These are phyloP conservation scores for Geotrupes spiniger DNA, from an alignment of 2,888 invertebrate species.

Conservation along the genomic window DNA sequence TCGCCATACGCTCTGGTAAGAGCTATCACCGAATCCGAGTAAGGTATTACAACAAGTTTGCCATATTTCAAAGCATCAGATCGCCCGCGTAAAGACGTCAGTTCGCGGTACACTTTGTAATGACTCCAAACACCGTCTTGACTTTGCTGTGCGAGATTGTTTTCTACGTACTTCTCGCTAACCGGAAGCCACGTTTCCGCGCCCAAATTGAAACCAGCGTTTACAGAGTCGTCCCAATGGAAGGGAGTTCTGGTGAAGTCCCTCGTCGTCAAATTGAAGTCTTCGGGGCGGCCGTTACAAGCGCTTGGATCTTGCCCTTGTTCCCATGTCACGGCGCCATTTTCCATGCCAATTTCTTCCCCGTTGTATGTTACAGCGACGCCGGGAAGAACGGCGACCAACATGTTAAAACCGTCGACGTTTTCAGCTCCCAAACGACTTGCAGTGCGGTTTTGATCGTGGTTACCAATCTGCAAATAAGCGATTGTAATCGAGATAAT, in stretches of 20 bases:
- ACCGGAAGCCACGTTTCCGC: conserved; percentile 67
- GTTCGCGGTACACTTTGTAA: conserved; percentile 60
- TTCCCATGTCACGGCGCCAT: conserved; percentile 54
- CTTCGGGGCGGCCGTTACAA: conserved; percentile 55
- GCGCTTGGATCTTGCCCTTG: conserved; percentile 58
- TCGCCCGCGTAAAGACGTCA: conserved; percentile 56
- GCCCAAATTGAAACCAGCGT: conserved; percentile 56
- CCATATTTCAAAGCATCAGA: conserved; percentile 54
- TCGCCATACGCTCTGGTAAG: background rate
- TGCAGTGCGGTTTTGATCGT: conserved; percentile 70
- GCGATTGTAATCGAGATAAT: too few species aligned
- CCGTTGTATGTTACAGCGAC: conserved; percentile 85
- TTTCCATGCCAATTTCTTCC: conserved; percentile 73
- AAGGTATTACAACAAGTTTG: conserved; percentile 25
- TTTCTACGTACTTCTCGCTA: conserved; percentile 56
- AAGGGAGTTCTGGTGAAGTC: conserved; percentile 79
- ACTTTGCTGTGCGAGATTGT: conserved; percentile 60
- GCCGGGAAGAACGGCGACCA: conserved; percentile 79
- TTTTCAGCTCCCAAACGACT: conserved; percentile 58
- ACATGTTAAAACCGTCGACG: conserved; percentile 66
- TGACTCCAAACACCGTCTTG: conserved; percentile 52
- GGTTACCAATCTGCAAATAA: conserved; percentile 67
- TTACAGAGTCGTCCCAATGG: conserved; percentile 66
- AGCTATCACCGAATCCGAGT: background rate
- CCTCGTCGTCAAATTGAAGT: conserved; percentile 59